Evolutionary conservation across 2,113 vertebrate species (phyloP).

Genomic region (Lagopus muta): DNA sequence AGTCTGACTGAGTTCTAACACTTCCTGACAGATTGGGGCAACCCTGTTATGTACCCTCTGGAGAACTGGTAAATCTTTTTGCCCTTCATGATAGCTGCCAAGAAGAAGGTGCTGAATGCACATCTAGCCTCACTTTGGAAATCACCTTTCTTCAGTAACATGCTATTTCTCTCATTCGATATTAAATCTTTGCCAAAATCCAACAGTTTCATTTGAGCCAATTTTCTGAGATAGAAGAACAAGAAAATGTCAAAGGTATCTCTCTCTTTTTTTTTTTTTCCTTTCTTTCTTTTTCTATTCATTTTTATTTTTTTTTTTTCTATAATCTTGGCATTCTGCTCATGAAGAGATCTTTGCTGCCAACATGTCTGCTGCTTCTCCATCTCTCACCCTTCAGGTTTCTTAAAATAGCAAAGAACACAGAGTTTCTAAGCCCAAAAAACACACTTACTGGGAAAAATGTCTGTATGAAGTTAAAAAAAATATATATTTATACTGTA

Average conservation of each 20-base stretch:
- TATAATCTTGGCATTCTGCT: conserved; percentile 67
- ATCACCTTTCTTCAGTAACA: conserved; percentile 59
- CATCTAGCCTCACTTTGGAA: conserved; percentile 55
- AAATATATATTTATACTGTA: conserved; percentile 66
- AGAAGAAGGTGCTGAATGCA: conserved; percentile 47
- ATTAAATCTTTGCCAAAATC: conserved; percentile 60
- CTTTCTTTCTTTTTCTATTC: neutral
- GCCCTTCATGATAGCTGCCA: conserved; percentile 48
- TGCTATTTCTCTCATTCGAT: conserved; percentile 58
- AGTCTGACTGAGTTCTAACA: conserved; percentile 50
- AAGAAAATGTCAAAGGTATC: conserved; percentile 62
- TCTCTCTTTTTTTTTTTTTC: neutral
- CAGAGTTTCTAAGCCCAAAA: conserved; percentile 59
- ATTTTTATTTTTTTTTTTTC: neutral
- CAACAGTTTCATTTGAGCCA: conserved; percentile 57
- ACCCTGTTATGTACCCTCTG: conserved; percentile 53
- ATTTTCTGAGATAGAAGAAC: conserved; percentile 54
- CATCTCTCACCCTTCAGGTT: conserved; percentile 60
- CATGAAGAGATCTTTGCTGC: conserved; percentile 47
- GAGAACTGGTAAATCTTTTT: conserved; percentile 53
- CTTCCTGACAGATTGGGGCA: conserved; percentile 65
- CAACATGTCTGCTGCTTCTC: conserved; percentile 66
- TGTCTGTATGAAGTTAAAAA: conserved; percentile 53
- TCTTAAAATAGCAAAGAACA: conserved; percentile 74
- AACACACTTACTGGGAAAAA: conserved; percentile 54